Evolutionary conservation across 2,113 vertebrate species (phyloP).

Genomic region (Ictalurus furcatus): DNA sequence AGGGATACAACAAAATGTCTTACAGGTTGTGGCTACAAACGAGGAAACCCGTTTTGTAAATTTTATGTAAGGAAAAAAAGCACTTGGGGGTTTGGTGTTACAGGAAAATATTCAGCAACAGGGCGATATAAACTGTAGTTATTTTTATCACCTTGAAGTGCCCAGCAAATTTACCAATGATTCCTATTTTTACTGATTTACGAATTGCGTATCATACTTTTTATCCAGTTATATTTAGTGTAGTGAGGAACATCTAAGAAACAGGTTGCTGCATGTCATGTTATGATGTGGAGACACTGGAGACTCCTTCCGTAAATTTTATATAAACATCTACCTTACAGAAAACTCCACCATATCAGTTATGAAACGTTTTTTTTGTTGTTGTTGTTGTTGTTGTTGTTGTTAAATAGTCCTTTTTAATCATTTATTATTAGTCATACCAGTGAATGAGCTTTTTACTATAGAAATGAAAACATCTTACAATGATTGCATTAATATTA

Average conservation of each 20-base stretch:
- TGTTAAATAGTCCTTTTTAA: not conserved
- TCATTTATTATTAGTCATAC: not conserved
- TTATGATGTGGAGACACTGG: not conserved
- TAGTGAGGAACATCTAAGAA: too few species aligned
- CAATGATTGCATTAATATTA: not conserved
- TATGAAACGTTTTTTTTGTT: not conserved
- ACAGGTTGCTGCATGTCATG: too few species aligned
- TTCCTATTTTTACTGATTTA: too few species aligned
- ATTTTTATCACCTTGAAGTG: not conserved
- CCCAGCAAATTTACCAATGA: not conserved
- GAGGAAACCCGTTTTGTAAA: too few species aligned
- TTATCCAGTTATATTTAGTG: not conserved
- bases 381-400: too few species aligned
- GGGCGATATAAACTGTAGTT: not conserved
- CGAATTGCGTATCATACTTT: not conserved
- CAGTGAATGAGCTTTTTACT: not conserved
- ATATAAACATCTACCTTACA: not conserved
- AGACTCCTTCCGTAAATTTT: not conserved
- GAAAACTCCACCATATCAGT: not conserved
- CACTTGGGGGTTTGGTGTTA: not conserved
- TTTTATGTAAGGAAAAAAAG: too few species aligned
- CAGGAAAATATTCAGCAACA: not conserved
- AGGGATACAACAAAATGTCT: too few species aligned
- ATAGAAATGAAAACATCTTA: not conserved
- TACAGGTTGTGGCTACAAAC: too few species aligned